A percentile compares a stretch with the other conserved stretches of the same genome.
These are phyloP conservation scores for Brienomyrus longianalis DNA, from an alignment of 2,113 vertebrate genomes.

Conservation along the genomic window DNA sequence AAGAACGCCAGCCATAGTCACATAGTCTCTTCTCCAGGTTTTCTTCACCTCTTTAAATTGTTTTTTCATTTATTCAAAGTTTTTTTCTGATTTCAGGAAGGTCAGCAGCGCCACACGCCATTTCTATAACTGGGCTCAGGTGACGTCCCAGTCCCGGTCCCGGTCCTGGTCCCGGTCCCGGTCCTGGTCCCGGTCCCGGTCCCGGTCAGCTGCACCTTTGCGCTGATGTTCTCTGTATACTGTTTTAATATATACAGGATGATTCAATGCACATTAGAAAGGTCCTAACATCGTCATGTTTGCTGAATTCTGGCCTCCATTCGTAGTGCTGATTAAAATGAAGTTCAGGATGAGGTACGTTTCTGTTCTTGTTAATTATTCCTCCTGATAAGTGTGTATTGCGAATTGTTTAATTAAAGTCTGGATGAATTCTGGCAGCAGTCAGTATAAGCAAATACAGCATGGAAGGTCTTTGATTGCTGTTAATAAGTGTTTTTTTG, in stretches of 20 bases:
- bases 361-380: neutral
- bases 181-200: neutral
- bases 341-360: neutral
- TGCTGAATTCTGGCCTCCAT: neutral
- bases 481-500: neutral
- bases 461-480: neutral
- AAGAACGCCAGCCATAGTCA: neutral
- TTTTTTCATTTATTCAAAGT: neutral
- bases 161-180: neutral
- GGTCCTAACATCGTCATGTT: neutral
- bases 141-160: neutral
- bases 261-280: neutral
- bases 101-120: neutral
- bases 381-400: neutral
- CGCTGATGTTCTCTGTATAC: neutral
- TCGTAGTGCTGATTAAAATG: neutral
- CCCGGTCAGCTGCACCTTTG: neutral
- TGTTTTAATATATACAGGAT: neutral
- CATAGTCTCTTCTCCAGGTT: neutral
- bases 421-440: neutral
- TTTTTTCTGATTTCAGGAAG: neutral
- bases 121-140: neutral
- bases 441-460: neutral
- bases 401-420: neutral
- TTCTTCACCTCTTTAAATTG: neutral